Evolutionary conservation across 2,797 vertebrate species (phyloP).

Genomic region (Rhinatrema bivittatum): DNA sequence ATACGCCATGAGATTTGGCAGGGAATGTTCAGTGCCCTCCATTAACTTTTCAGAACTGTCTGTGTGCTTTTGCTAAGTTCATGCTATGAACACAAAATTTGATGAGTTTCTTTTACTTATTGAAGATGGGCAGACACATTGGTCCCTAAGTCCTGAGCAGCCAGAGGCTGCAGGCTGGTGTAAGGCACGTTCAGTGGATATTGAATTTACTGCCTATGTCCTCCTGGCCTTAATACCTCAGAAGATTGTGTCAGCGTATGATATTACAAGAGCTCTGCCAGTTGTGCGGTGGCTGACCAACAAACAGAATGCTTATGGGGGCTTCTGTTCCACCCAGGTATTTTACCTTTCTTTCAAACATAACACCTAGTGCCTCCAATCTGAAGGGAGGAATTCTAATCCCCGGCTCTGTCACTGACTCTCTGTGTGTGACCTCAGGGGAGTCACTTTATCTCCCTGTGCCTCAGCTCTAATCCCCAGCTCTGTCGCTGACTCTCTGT

Average conservation of each 20-base stretch:
- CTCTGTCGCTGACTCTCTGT: too few species aligned
- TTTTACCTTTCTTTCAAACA: background rate
- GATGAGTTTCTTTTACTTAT: background rate
- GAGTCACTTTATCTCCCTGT: too few species aligned
- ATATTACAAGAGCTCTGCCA: conserved; percentile 45
- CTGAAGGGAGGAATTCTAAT: too few species aligned
- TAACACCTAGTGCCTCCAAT: background rate
- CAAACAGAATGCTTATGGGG: conserved; percentile 70
- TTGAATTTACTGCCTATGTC: conserved; percentile 74
- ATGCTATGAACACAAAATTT: too few species aligned
- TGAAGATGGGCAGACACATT: conserved; percentile 7
- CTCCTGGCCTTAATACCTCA: conserved; percentile 66
- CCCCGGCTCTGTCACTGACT: too few species aligned
- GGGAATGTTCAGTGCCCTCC: too few species aligned
- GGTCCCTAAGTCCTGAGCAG: background rate
- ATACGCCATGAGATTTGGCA: too few species aligned
- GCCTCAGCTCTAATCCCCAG: too few species aligned
- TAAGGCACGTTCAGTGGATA: conserved; percentile 50
- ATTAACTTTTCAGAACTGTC: too few species aligned
- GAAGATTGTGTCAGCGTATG: conserved; percentile 41
- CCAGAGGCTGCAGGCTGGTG: background rate
- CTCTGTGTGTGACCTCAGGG: too few species aligned
- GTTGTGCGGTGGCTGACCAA: conserved; percentile 66
- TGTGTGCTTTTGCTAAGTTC: too few species aligned
- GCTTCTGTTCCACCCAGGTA: conserved; percentile 85